Evolutionary conservation across 2,113 vertebrate genomes (phyloP).

Genomic region (Bucco capensis): DNA sequence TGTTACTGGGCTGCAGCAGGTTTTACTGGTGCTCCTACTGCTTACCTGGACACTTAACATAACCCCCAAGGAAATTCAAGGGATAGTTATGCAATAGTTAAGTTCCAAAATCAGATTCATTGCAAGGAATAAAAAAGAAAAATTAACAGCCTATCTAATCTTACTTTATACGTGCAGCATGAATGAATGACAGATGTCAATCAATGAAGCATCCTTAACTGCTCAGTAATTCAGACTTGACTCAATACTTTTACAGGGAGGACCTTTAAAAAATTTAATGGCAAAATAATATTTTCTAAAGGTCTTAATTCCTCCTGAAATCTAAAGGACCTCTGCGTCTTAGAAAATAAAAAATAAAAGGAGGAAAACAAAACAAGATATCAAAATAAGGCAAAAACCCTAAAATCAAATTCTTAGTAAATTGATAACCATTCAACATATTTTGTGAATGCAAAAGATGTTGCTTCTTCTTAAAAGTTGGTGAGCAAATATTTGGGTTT

Average conservation of each 20-base stretch:
- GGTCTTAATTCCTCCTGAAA: not conserved
- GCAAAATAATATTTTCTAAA: not conserved
- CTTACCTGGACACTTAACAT: not conserved
- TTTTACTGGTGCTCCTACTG: not conserved
- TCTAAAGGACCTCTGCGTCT: not conserved
- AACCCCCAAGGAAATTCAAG: not conserved
- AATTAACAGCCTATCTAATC: not conserved
- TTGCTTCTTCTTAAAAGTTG: not conserved
- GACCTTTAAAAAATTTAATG: not conserved
- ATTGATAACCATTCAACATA: not conserved
- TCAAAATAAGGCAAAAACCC: too few relatives aligned
- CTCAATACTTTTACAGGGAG: not conserved
- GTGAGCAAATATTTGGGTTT: not conserved
- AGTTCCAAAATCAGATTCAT: not conserved
- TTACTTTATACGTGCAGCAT: not conserved
- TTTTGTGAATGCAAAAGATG: not conserved
- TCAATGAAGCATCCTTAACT: not conserved
- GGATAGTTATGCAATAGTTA: not conserved
- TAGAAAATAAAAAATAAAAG: not conserved
- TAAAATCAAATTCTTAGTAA: too few relatives aligned
- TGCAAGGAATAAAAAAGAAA: not conserved
- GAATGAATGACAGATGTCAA: not conserved
- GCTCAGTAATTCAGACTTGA: not conserved
- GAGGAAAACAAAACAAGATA: not conserved
- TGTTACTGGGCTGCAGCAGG: not conserved